Conservation (phyloP, 1,140 invertebrate species). For the Penaeus indicus region DNA sequence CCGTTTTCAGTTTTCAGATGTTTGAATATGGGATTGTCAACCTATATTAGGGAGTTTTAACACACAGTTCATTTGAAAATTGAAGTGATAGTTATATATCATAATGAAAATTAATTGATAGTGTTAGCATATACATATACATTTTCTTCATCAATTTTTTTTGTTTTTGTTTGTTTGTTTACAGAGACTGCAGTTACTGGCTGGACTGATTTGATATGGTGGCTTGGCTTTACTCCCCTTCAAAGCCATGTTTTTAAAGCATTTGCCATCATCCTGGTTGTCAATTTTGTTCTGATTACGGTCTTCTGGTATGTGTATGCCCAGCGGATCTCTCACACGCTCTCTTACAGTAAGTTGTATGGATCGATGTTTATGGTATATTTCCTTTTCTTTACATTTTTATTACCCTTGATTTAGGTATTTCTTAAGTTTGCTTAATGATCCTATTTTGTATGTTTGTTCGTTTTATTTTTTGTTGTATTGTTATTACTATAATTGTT, state of each 20-base stretch:
- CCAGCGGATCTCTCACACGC: constrained; percentile 58
- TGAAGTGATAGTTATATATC: too few species aligned
- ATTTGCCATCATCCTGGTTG: constrained; percentile 53
- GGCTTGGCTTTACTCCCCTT: constrained; percentile 56
- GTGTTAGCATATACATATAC: too few species aligned
- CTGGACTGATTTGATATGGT: constrained; percentile 51
- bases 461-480: too few species aligned
- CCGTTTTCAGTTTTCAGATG: too few species aligned
- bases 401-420: too few species aligned
- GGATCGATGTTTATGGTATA: not conserved
- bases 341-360: constrained; percentile 53
- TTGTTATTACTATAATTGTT: too few species aligned
- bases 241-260: constrained; percentile 54
- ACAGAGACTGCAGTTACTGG: constrained; percentile 34
- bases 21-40: too few species aligned
- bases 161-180: not conserved
- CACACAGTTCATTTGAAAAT: too few species aligned
- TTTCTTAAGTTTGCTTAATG: not conserved
- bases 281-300: constrained; percentile 55
- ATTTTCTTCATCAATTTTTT: too few species aligned
- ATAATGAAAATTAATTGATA: too few species aligned
- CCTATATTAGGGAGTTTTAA: too few species aligned
- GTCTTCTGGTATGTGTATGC: constrained; percentile 59
- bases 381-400: not conserved
- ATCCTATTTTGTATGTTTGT: too few species aligned